Percentiles rank a stretch among this genome's conserved stretches.
Evolutionary conservation across 92 coral and sea anemone genomes (phyloP).

Genomic region (Bergia sp.): DNA sequence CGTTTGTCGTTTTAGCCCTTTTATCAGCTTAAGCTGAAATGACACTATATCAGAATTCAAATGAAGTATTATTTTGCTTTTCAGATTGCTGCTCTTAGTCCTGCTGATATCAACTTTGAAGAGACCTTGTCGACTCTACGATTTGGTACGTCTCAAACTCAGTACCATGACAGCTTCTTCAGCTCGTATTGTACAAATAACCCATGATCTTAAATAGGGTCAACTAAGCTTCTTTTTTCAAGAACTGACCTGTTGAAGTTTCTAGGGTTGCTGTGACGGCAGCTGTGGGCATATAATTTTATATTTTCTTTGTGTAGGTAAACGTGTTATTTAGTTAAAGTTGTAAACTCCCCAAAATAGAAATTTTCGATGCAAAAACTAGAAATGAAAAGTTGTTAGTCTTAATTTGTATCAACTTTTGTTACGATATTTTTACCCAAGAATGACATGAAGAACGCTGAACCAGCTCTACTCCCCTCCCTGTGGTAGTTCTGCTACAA

Average conservation of each 20-base stretch:
- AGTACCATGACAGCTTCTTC: background rate
- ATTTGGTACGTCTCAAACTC: constrained; percentile 67
- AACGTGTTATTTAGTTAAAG: too few species aligned
- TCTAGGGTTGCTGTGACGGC: too few species aligned
- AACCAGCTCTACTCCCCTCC: too few species aligned
- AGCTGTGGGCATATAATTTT: too few species aligned
- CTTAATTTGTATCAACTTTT: background rate
- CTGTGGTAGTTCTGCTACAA: background rate
- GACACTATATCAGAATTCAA: background rate
- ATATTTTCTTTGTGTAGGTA: too few species aligned
- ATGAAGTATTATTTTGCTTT: background rate
- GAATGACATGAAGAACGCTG: too few species aligned
- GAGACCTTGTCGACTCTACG: constrained; percentile 88
- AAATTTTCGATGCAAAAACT: background rate
- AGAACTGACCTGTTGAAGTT: background rate
- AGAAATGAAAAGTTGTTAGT: background rate
- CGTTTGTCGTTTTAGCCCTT: too few species aligned
- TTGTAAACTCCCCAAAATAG: too few species aligned
- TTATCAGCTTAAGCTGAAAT: too few species aligned
- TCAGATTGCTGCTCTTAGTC: constrained; percentile 96
- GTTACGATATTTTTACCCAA: background rate
- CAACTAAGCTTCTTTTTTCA: too few species aligned
- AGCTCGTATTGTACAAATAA: background rate
- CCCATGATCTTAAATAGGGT: too few species aligned
- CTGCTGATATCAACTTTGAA: constrained; percentile 94